Base-by-base conservation (phyloP, 1,140 invertebrate species). In the Triops cancriformis region DNA sequence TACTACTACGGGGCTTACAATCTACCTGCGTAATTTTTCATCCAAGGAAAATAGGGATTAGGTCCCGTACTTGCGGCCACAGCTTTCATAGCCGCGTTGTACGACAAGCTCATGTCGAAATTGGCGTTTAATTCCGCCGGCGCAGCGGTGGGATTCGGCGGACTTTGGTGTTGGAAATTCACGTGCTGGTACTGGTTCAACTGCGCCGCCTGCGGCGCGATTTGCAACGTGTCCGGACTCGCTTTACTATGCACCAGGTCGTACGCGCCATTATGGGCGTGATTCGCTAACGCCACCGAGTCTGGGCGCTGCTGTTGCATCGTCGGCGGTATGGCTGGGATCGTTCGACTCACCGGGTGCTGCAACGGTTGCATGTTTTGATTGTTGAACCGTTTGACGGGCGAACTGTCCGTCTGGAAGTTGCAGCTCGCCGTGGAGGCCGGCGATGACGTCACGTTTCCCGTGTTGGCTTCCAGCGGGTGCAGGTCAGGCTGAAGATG, bases 1-100 rank as follows among this genome's bases (percentile, higher is more conserved):
- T 4, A 37, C 2, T 37, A n/a, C 31, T 37, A 64, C 51, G 51
- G 14, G 3, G 51, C 18, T 64, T 76, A 1, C 26, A 45, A 76
- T 45, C 23, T 43, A 76, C 74, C 74, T 43, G 74, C 45, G 74
- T 76, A 76, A 26, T 41, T 45, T 76, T 76, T 76, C 74, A 76
- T 76, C 74, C 74, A 76, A 43, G 74, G 74, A 42, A 76, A 76
- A 18, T 76, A 76, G 1, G 51, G 51, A 23, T 64, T 64, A 23
- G 51, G 23, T 18, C 51, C 74, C 26, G 26, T 45, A 27, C 28
- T 76, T 31, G 74, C 37, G 10, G 37, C 23, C 41, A 45, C 45
- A 3, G 73, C 27, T 31, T 76, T 76, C 37, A 76, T 41, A 31
- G 27, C 45, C 37, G 27, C 74, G 37, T 28, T 41, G 31, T 31